phyloP scores from a whole-genome alignment of 92 coral and sea anemone genomes.

The Muricea muricata region DNA sequence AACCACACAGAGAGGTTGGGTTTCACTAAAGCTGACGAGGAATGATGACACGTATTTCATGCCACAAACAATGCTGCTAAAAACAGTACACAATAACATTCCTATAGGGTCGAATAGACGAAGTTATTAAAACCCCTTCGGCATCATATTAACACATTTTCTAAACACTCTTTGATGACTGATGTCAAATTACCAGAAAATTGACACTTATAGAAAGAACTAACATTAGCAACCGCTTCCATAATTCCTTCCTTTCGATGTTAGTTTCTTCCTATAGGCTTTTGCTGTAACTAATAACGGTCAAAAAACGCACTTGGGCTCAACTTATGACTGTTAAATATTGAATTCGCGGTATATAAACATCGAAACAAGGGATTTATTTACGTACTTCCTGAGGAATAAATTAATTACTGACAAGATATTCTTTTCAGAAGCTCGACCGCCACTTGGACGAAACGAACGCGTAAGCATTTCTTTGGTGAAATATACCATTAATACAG shows the following conservation, averaged over 20 bases:
- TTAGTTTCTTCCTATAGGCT: not conserved
- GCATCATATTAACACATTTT: slow-evolving; percentile 9
- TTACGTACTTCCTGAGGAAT: not conserved
- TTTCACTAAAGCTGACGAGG: too few relatives aligned
- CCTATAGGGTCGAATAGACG: not conserved
- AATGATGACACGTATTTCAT: too few relatives aligned
- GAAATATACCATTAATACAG: too few relatives aligned
- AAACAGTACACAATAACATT: not conserved
- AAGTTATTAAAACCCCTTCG: not conserved
- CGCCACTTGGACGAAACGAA: not conserved
- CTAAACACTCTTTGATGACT: not conserved
- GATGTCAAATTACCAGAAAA: slow-evolving; percentile 16
- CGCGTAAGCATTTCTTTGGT: too few relatives aligned
- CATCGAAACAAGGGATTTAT: not conserved
- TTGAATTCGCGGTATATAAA: not conserved
- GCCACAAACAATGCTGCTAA: too few relatives aligned
- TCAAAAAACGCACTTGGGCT: too few relatives aligned
- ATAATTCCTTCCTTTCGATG: not conserved
- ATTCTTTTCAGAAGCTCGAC: not conserved
- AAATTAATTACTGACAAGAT: not conserved
- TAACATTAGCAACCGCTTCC: not conserved
- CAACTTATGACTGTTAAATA: not conserved
- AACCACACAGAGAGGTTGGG: too few relatives aligned
- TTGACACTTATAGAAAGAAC: not conserved
- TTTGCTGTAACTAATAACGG: too few relatives aligned